Conservation (phyloP, 2,113 vertebrate genomes). For the Reinhardtius hippoglossoides region DNA sequence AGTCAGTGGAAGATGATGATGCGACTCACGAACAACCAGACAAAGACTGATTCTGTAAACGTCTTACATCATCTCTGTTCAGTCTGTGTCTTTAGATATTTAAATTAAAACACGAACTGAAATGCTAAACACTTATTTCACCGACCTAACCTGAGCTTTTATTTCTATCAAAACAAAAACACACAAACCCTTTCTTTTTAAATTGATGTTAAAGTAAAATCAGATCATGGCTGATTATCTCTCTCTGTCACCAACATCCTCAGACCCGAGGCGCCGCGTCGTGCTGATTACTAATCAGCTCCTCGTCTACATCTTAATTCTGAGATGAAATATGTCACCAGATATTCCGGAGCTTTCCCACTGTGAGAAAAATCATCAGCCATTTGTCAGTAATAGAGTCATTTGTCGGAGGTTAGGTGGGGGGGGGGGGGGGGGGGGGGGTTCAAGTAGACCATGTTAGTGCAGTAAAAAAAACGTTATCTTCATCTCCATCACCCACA, state of each 20-base stretch:
- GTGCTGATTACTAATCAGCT: not conserved
- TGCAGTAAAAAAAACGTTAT: constrained; percentile 29
- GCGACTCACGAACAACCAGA: no score
- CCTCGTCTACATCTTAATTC: not conserved
- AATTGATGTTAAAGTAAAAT: not conserved
- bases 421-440: not conserved
- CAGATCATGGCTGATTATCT: not conserved
- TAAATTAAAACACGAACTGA: no score
- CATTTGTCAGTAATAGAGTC: not conserved
- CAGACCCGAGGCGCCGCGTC: no score
- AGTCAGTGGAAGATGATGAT: no score
- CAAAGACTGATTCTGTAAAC: no score
- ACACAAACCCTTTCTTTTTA: not conserved
- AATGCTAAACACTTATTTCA: no score
- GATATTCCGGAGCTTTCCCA: not conserved
- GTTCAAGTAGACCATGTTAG: constrained; percentile 38
- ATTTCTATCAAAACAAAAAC: no score
- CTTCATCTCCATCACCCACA: constrained; percentile 26
- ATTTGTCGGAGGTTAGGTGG: constrained; percentile 13
- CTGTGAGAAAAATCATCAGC: not conserved
- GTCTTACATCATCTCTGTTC: no score
- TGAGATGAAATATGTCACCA: not conserved
- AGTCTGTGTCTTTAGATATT: no score
- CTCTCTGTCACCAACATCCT: not conserved
- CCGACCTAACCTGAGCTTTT: no score